These are phyloP conservation scores for Columba guinea DNA, from an alignment of 2,797 vertebrate species.

Conservation along the genomic window DNA sequence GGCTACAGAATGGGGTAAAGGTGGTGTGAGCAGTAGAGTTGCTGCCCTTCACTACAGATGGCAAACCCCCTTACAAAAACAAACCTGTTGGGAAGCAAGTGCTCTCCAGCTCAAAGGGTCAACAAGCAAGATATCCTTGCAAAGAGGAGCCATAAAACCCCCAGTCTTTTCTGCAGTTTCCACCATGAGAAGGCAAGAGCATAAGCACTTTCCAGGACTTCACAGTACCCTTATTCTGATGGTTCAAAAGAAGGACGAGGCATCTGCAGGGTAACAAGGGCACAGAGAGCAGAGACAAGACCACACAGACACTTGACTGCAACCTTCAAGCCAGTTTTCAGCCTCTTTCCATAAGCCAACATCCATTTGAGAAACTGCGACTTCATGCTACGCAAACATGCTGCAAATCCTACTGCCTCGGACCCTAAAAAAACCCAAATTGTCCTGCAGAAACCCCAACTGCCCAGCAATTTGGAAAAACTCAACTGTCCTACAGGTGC, in stretches of 20 bases:
- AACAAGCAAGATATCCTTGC: neutral
- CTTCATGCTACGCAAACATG: neutral
- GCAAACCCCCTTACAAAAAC: fast-evolving
- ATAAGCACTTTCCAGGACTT: neutral
- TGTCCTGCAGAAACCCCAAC: neutral
- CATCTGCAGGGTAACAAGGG: neutral
- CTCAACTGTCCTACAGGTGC: neutral
- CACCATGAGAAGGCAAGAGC: neutral
- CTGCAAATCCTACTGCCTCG: neutral
- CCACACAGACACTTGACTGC: neutral
- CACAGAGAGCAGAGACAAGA: neutral
- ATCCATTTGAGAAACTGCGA: neutral
- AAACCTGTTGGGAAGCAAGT: neutral
- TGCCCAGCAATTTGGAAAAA: neutral
- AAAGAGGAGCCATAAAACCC: neutral
- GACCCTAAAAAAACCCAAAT: too few species aligned
- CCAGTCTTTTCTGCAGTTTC: neutral
- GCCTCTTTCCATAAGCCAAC: neutral
- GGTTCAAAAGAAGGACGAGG: neutral
- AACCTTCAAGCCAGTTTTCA: neutral
- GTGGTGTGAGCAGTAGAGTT: neutral
- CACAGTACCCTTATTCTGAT: neutral
- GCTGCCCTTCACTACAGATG: neutral
- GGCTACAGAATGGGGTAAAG: neutral
- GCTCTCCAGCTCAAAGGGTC: neutral